Conservation (phyloP, 2,888 invertebrate species). For the Polietes domitor region DNA sequence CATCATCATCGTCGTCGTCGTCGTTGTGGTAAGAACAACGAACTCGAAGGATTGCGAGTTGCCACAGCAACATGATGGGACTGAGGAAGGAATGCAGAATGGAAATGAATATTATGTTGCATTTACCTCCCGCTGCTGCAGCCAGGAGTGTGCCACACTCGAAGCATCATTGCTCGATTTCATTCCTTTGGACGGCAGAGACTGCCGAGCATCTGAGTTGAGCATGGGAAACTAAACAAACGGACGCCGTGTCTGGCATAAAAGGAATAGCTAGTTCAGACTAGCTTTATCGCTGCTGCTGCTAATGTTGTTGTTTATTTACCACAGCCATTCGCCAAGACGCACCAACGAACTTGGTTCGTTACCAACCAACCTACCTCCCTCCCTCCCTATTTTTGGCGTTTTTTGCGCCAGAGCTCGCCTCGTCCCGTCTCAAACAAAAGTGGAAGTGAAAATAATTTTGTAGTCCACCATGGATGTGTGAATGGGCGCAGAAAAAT, state of each 20-base stretch:
- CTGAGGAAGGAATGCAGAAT: slow-evolving; percentile 35
- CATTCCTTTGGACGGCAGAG: slow-evolving; percentile 2
- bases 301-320: slow-evolving; percentile 21
- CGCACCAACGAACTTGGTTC: neutral
- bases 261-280: slow-evolving; percentile 56
- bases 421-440: slow-evolving; percentile 67
- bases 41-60: neutral
- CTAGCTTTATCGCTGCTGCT: slow-evolving; percentile 26
- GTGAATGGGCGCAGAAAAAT: slow-evolving; percentile 16
- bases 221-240: slow-evolving; percentile 65
- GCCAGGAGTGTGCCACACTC: slow-evolving; percentile 65
- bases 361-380: slow-evolving; percentile 20
- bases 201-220: neutral
- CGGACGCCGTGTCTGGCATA: slow-evolving; percentile 61
- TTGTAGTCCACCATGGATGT: slow-evolving; percentile 52
- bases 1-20: neutral
- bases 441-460: slow-evolving; percentile 71
- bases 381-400: slow-evolving; percentile 2
- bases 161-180: slow-evolving; percentile 2
- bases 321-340: neutral
- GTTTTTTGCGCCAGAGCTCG: neutral
- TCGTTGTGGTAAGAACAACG: slow-evolving; percentile 10
- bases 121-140: slow-evolving; percentile 64
- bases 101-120: slow-evolving; percentile 65
- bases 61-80: neutral